These are phyloP conservation scores for Alethe diademata DNA, from an alignment of 2,113 vertebrate genomes.

Conservation along the genomic window DNA sequence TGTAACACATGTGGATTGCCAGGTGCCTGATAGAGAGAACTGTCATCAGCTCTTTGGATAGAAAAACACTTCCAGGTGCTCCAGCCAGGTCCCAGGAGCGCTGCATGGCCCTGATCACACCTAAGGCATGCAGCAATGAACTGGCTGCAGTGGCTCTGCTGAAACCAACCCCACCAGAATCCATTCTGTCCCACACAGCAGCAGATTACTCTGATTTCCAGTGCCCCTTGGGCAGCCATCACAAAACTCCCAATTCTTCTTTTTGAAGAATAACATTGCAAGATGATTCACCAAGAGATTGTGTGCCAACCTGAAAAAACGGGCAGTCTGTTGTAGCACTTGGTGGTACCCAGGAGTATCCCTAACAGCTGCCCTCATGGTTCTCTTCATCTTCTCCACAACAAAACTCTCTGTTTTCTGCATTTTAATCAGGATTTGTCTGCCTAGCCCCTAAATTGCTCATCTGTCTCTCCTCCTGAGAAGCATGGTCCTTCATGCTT, in stretches of 20 bases:
- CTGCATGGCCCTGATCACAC: rapidly evolving
- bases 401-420: background rate
- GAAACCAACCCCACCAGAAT: background rate
- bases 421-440: background rate
- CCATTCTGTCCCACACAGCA: background rate
- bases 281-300: background rate
- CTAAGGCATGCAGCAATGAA: background rate
- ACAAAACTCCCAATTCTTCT: background rate
- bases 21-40: background rate
- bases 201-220: background rate
- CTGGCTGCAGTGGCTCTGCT: background rate
- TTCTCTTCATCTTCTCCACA: background rate
- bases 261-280: background rate
- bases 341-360: background rate
- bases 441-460: background rate
- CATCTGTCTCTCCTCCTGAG: background rate
- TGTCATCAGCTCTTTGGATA: background rate
- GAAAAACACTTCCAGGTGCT: background rate
- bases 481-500: background rate
- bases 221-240: background rate
- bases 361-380: background rate
- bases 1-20: background rate
- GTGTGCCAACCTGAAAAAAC: background rate
- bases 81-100: background rate
- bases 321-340: background rate